Evolutionary conservation across 2,888 invertebrate genomes (phyloP), one percentile per base, ranked within the genome.

Genomic region (Monoplex corrugatus): DNA sequence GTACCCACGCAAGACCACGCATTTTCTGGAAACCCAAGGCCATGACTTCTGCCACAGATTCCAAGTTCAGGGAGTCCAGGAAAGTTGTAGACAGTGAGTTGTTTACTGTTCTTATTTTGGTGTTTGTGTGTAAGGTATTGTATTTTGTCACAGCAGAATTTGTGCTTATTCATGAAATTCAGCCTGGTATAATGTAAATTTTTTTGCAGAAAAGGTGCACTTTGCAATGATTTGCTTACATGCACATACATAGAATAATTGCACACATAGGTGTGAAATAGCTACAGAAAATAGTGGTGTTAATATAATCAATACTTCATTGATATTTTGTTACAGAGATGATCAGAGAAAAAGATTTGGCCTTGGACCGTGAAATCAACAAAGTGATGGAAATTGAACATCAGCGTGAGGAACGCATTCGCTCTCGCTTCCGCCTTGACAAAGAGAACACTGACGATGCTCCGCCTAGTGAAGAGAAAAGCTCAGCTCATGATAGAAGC

Each of bases 1-100:
- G 98, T 94, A 99, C 99, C 0, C 98, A 98, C 96, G 96, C 98
- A 0, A 98, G 98, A 94, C 99, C 99, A 1, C 97, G 97, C 90
- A 97, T 99, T 90, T 98, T 98, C 96, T 99, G 98, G 97, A 96
- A 98, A 93, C 99, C 99, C 0, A 94, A 93, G 90, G 91, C 91
- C 35, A 91, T 93, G 89, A 91, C 90, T 57, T 89, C 93, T 80
- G 91, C 92, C n/a, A 87, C 93, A 35, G 93, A 94, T n/a, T 89
- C 86, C 84, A 94, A 93, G 86, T 89, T 94, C 44, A 92, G 93
- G 85, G 95, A 95, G 10, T 93, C 95, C 44, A 91, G 91, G 82
- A 92, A 92, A 88, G 92, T 93, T 87, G 93, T 95, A 63, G 94
- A 95, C 86, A 93, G 95, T 95, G 92, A 87, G 92, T 40, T 23